A percentile compares a stretch with the other conserved stretches of the same genome.
These are phyloP conservation scores for Nilaparvata lugens DNA, from an alignment of 1,140 invertebrate species.

Conservation along the genomic window DNA sequence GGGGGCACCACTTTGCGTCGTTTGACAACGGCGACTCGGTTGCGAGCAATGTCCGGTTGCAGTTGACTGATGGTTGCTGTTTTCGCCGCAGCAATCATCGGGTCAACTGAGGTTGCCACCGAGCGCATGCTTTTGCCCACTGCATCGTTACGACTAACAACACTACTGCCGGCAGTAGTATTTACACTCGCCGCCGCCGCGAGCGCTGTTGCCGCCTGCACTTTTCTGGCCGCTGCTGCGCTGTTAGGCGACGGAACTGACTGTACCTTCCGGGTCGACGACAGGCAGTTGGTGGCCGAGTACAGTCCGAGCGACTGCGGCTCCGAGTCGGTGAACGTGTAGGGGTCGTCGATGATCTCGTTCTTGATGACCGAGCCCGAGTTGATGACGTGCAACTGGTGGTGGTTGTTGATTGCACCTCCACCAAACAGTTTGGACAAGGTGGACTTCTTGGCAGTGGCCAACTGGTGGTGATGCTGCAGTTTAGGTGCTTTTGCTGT, in stretches of 20 bases:
- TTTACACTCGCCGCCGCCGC: neutral
- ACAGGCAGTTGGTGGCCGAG: neutral
- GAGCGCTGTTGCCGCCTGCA: neutral
- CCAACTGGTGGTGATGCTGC: conserved; percentile 12
- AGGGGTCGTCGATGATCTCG: conserved; percentile 23
- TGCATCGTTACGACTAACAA: neutral
- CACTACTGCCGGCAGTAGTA: neutral
- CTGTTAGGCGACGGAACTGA: conserved; percentile 1
- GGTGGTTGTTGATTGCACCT: neutral
- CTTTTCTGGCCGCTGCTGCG: neutral
- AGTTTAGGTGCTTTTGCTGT: conserved; percentile 22
- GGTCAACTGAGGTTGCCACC: too few species aligned
- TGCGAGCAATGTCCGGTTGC: conserved; percentile 42
- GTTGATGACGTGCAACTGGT: conserved; percentile 29
- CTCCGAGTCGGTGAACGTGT: conserved; percentile 26
- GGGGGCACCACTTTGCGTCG: conserved; percentile 31
- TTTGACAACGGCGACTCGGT: conserved; percentile 40
- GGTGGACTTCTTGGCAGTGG: conserved; percentile 5
- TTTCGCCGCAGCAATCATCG: conserved; percentile 32
- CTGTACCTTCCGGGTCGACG: neutral
- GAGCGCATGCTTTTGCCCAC: neutral
- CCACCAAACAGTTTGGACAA: neutral
- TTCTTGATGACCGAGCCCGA: conserved; percentile 12
- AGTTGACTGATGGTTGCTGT: conserved; percentile 42
- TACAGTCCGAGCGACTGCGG: conserved; percentile 20